Evolutionary conservation across 2,113 vertebrate genomes (phyloP).

Genomic region (Leiothrix lutea): DNA sequence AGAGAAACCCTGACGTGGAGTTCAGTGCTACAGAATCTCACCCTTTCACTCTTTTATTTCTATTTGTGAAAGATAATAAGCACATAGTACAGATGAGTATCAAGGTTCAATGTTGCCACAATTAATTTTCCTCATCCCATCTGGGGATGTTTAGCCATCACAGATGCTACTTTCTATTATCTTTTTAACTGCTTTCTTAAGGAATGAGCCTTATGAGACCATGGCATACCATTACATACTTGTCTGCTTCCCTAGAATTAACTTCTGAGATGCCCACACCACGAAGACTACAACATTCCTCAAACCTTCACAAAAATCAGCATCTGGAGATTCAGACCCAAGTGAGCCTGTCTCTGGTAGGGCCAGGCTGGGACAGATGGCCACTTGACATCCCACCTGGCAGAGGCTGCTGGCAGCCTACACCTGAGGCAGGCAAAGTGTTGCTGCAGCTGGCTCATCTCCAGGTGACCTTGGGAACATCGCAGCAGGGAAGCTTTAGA

Average conservation of each 20-base stretch:
- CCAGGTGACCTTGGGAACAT: background rate
- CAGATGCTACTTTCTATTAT: background rate
- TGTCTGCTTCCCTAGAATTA: background rate
- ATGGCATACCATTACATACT: rapidly evolving
- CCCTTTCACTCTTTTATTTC: background rate
- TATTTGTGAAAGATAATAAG: background rate
- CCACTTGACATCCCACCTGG: background rate
- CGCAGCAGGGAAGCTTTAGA: too few species aligned
- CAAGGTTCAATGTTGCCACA: background rate
- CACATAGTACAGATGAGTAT: background rate
- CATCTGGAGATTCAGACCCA: background rate
- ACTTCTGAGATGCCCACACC: background rate
- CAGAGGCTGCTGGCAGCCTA: background rate
- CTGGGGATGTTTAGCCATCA: background rate
- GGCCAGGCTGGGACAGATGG: background rate
- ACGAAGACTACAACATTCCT: rapidly evolving
- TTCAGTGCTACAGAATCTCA: background rate
- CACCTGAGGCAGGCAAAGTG: background rate
- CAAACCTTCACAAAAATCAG: background rate
- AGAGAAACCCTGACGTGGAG: background rate
- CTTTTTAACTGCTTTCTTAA: background rate
- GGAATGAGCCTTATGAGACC: background rate
- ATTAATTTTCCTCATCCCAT: background rate
- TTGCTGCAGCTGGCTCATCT: too few species aligned
- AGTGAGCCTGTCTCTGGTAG: background rate